These are phyloP conservation scores for Cyrtorhinus lividipennis DNA, from an alignment of 1,140 invertebrate genomes.

Conservation along the genomic window DNA sequence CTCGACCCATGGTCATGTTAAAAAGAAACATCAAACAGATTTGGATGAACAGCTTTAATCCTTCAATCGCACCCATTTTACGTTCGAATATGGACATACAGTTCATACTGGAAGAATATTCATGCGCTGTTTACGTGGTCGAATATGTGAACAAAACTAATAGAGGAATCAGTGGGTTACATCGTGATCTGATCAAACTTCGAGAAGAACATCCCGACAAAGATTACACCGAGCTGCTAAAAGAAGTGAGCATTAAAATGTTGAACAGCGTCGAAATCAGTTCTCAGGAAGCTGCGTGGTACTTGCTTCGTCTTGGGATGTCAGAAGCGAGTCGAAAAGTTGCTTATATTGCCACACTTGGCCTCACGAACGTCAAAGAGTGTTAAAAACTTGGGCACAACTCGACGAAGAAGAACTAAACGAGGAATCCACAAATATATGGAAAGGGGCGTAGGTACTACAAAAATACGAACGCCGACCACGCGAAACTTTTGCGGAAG, in stretches of 20 bases:
- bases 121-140: conserved; percentile 29
- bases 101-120: conserved; percentile 31
- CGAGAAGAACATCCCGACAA: conserved; percentile 28
- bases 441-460: conserved; percentile 27
- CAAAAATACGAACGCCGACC: conserved; percentile 21
- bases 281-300: conserved; percentile 33
- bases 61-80: conserved; percentile 26
- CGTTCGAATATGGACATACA: conserved; percentile 31
- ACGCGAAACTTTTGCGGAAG: conserved; percentile 25
- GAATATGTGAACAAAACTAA: conserved; percentile 32
- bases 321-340: conserved; percentile 23
- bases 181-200: conserved; percentile 27
- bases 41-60: conserved; percentile 30
- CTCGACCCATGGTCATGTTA: conserved; percentile 26
- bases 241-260: conserved; percentile 29
- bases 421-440: conserved; percentile 25
- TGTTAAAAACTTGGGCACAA: conserved; percentile 15
- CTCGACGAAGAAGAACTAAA: conserved; percentile 11
- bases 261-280: conserved; percentile 31
- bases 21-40: conserved; percentile 27
- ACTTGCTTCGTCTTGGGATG: conserved; percentile 27
- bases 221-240: conserved; percentile 24
- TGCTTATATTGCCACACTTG: conserved; percentile 25
- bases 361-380: conserved; percentile 11
- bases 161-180: conserved; percentile 29